Evolutionary conservation across 2,888 invertebrate species (phyloP).

Genomic region (Crocallis elinguaria): DNA sequence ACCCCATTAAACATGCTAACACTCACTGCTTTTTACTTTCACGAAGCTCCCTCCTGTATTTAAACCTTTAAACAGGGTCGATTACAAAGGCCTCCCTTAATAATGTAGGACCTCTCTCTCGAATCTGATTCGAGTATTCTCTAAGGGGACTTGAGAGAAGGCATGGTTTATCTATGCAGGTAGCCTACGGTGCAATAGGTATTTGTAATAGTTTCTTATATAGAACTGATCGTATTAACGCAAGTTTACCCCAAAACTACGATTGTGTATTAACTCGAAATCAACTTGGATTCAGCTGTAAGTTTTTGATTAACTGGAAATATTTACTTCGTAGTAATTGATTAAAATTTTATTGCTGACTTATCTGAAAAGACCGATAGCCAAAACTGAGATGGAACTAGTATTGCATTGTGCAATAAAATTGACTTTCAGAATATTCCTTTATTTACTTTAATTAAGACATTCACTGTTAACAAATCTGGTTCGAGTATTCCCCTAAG

Average conservation of each 20-base stretch:
- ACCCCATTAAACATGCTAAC: slow-evolving; percentile 26
- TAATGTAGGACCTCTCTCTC: slow-evolving; percentile 46
- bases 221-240: no score
- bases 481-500: slow-evolving; percentile 41
- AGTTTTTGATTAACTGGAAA: no score
- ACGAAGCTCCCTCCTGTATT: slow-evolving; percentile 36
- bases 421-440: neutral
- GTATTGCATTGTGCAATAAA: neutral
- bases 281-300: no score
- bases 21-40: slow-evolving; percentile 29
- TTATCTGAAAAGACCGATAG: neutral
- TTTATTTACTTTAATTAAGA: no score
- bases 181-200: slow-evolving; percentile 1
- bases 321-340: no score
- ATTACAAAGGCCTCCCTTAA: slow-evolving; percentile 45
- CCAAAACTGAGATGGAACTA: neutral
- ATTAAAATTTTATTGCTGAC: no score
- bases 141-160: slow-evolving; percentile 7
- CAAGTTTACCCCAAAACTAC: no score
- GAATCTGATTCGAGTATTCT: slow-evolving; percentile 42
- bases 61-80: slow-evolving; percentile 42
- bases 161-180: slow-evolving; percentile 11
- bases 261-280: no score
- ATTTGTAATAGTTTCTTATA: neutral
- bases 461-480: no score